Evolutionary conservation across 2,888 invertebrate genomes (phyloP).

Genomic region (Drosophila pseudotakahashii): DNA sequence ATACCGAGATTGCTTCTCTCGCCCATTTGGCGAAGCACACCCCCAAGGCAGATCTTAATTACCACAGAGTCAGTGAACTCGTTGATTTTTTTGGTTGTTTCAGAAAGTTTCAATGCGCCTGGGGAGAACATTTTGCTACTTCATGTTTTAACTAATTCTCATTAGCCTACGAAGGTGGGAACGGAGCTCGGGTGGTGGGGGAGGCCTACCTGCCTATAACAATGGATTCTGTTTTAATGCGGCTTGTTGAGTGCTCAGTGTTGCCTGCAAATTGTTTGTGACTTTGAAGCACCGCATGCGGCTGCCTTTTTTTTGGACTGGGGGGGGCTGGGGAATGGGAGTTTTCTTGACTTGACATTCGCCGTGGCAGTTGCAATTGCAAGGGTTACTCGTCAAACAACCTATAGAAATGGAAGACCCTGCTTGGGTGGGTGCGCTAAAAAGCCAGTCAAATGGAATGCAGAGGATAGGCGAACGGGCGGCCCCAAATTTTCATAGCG

Average conservation of each 20-base stretch:
- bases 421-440: not conserved
- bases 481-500: not conserved
- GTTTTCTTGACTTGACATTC: constrained; percentile 49
- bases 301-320: constrained; percentile 36
- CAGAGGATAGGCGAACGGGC: not conserved
- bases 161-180: constrained; percentile 25
- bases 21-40: too few relatives aligned
- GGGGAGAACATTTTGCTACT: constrained; percentile 24
- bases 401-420: constrained; percentile 32
- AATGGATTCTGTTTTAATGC: constrained; percentile 67
- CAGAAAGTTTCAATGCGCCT: constrained; percentile 50
- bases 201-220: constrained; percentile 42
- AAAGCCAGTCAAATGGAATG: constrained; percentile 31
- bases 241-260: constrained; percentile 75
- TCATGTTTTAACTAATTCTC: constrained; percentile 26
- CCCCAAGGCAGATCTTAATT: not conserved
- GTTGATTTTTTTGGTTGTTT: constrained; percentile 15
- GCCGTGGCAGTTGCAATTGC: constrained; percentile 46
- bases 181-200: not conserved
- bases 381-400: constrained; percentile 53
- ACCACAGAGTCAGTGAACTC: constrained; percentile 51
- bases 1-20: not conserved
- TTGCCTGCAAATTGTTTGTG: constrained; percentile 74
- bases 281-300: constrained; percentile 60
- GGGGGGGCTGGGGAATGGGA: not conserved